Conservation (phyloP, 2,113 vertebrate genomes). For the Daboia siamensis region DNA sequence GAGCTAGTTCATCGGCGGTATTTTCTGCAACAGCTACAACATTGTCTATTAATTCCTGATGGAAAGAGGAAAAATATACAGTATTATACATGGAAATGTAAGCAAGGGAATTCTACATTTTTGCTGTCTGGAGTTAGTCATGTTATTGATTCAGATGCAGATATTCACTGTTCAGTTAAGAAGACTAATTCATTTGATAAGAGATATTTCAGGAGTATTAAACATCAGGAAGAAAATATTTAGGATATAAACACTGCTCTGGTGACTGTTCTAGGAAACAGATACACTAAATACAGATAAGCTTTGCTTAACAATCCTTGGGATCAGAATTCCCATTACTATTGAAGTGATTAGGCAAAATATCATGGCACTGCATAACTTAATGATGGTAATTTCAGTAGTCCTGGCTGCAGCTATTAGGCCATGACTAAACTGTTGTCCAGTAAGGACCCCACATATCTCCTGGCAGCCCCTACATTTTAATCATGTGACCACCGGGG, state of each 20-base stretch:
- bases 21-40: conserved; percentile 95
- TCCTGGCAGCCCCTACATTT: background rate
- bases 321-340: background rate
- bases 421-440: background rate
- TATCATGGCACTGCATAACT: background rate
- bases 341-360: background rate
- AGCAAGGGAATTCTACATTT: background rate
- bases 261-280: background rate
- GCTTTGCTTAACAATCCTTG: background rate
- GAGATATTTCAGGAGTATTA: background rate
- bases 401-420: background rate
- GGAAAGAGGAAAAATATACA: background rate
- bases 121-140: background rate
- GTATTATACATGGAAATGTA: background rate
- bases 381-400: background rate
- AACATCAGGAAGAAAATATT: background rate
- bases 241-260: background rate
- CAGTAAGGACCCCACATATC: background rate
- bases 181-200: background rate
- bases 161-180: background rate
- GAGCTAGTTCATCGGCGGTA: conserved; percentile 92
- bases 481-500: background rate
- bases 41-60: conserved; percentile 90
- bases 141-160: background rate
- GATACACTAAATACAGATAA: background rate